Conservation (phyloP, 2,797 vertebrate genomes). For the Antennarius maculatus region DNA sequence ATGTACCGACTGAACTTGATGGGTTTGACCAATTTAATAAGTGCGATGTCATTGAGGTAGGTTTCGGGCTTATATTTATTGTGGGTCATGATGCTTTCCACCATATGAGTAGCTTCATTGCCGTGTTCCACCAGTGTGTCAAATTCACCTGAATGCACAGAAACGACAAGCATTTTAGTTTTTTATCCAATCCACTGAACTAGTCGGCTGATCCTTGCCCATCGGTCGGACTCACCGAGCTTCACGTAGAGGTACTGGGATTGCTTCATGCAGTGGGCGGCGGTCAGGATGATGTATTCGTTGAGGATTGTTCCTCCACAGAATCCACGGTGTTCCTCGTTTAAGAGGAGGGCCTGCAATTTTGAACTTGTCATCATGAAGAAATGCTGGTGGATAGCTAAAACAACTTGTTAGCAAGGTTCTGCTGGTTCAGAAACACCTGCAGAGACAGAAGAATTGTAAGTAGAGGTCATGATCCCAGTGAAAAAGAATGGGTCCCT, state of each 20-base stretch:
- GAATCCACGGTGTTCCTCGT: conserved; percentile 83
- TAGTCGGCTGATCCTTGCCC: background rate
- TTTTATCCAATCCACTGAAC: background rate
- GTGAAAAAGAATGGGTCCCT: background rate
- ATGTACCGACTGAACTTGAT: conserved; percentile 83
- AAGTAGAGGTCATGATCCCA: too few relatives aligned
- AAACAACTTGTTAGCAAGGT: too few relatives aligned
- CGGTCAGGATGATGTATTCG: conserved; percentile 85
- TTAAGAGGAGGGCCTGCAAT: conserved; percentile 87
- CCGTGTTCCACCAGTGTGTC: conserved; percentile 73
- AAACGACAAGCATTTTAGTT: background rate
- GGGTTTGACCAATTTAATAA: conserved; percentile 86
- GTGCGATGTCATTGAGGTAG: conserved; percentile 91
- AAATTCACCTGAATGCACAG: conserved; percentile 83
- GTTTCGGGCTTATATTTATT: conserved; percentile 76
- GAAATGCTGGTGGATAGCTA: too few relatives aligned
- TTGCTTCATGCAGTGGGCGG: conserved; percentile 92
- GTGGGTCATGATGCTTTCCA: conserved; percentile 83
- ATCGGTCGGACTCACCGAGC: conserved; percentile 81
- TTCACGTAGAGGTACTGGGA: conserved; percentile 82
- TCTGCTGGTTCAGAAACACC: too few relatives aligned
- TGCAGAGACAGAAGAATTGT: too few relatives aligned
- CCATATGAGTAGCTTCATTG: conserved; percentile 68
- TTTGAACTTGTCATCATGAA: too few relatives aligned
- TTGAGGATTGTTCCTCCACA: conserved; percentile 93